A percentile compares a stretch with the other conserved stretches of the same genome.
Evolutionary conservation across 2,113 vertebrate genomes (phyloP).

Genomic region (Trogon melanurus): DNA sequence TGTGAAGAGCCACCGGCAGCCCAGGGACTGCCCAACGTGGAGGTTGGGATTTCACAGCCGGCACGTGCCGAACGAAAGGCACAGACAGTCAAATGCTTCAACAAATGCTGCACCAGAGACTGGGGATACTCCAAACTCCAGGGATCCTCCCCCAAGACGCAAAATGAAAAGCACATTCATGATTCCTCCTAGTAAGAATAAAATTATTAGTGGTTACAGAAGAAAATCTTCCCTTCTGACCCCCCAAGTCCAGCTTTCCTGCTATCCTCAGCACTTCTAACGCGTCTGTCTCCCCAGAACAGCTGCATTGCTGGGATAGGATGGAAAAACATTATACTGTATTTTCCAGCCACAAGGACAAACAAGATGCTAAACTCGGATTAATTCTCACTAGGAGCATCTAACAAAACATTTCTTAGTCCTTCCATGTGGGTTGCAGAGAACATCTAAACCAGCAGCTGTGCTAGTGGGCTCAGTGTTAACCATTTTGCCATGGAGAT

Average conservation of each 20-base stretch:
- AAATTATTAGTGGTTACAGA: background rate
- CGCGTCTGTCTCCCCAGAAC: background rate
- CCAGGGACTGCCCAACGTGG: background rate
- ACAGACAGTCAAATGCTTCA: background rate
- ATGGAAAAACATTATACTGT: background rate
- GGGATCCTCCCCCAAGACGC: background rate
- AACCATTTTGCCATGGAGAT: background rate
- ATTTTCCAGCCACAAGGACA: background rate
- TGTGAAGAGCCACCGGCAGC: background rate
- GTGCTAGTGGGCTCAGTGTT: background rate
- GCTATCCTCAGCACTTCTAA: background rate
- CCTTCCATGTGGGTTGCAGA: background rate
- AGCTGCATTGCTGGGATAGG: background rate
- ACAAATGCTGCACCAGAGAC: background rate
- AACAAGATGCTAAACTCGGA: background rate
- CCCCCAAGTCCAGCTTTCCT: background rate
- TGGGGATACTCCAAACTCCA: background rate
- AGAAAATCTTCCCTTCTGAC: background rate
- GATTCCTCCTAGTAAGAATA: background rate
- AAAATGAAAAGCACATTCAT: background rate
- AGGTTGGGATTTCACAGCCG: background rate
- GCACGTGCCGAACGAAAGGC: accelerated
- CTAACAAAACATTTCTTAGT: background rate
- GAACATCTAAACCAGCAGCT: background rate
- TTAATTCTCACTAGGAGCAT: background rate